Evolutionary conservation across 2,888 invertebrate genomes (phyloP).

Genomic region (Omphaloscelis lunosa): DNA sequence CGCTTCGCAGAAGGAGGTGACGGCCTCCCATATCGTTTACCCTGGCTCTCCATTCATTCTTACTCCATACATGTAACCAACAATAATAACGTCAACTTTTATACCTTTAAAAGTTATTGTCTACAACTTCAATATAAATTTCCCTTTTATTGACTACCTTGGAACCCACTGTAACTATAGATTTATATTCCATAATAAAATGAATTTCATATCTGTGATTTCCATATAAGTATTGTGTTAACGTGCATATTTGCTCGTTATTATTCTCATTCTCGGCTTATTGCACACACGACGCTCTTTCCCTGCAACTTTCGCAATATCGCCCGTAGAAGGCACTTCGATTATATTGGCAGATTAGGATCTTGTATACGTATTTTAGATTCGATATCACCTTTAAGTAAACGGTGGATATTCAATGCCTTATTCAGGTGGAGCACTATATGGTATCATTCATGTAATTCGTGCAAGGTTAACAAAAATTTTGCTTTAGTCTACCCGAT

Average conservation of each 20-base stretch:
- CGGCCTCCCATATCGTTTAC: not conserved
- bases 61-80: not conserved
- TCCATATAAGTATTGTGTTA: constrained; percentile 58
- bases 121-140: constrained; percentile 25
- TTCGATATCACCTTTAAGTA: constrained; percentile 41
- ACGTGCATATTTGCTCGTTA: constrained; percentile 52
- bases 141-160: constrained; percentile 24
- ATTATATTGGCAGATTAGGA: constrained; percentile 65
- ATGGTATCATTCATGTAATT: constrained; percentile 12
- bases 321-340: constrained; percentile 61
- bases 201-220: constrained; percentile 38
- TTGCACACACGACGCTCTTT: constrained; percentile 64
- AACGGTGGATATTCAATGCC: constrained; percentile 17
- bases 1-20: no score
- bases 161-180: constrained; percentile 8
- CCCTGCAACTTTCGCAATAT: constrained; percentile 69
- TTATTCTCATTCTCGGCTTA: constrained; percentile 59
- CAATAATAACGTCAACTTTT: constrained; percentile 20
- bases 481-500: constrained; percentile 8
- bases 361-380: constrained; percentile 56
- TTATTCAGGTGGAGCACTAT: constrained; percentile 13
- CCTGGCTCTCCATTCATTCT: constrained; percentile 16
- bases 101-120: constrained; percentile 27
- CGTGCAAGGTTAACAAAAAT: constrained; percentile 13
- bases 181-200: constrained; percentile 40